Percentiles rank a stretch among this genome's conserved stretches.
Evolutionary conservation across 2,797 vertebrate species (phyloP).

Genomic region (Alfaro cultratus): DNA sequence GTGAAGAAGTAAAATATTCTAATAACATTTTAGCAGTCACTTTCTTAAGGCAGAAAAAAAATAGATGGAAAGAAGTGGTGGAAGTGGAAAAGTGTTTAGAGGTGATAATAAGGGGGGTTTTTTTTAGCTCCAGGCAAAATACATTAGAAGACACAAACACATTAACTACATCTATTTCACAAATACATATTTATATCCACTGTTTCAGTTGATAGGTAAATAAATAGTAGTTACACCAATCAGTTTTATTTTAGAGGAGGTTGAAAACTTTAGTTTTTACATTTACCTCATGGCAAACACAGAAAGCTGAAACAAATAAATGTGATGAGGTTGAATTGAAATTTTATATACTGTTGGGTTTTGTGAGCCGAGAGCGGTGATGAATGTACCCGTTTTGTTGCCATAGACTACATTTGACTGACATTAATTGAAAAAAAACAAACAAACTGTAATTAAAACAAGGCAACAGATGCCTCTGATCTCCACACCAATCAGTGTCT

Average conservation of each 20-base stretch:
- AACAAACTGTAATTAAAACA: not conserved
- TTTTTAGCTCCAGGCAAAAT: not conserved
- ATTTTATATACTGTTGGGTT: not conserved
- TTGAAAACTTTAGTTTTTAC: not conserved
- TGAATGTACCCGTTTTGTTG: not conserved
- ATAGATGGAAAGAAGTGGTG: not conserved
- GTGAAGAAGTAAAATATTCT: not conserved
- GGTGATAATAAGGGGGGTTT: not conserved
- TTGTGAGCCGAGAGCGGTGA: not conserved
- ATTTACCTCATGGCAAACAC: not conserved
- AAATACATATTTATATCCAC: not conserved
- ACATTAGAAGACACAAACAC: not conserved
- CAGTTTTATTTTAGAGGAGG: not conserved
- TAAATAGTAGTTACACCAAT: not conserved
- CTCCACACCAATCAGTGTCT: not conserved
- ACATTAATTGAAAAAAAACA: not conserved
- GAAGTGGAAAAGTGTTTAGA: not conserved
- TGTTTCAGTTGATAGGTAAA: not conserved
- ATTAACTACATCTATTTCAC: not conserved
- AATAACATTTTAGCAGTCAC: not conserved
- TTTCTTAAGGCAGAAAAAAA: not conserved
- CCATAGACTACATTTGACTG: not conserved
- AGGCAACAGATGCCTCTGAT: not conserved
- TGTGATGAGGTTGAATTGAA: not conserved
- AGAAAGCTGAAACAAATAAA: not conserved